Evolutionary conservation across 2,113 vertebrate species (phyloP), one percentile per base, ranked within the genome.

Genomic region (Tragelaphus imberbis): DNA sequence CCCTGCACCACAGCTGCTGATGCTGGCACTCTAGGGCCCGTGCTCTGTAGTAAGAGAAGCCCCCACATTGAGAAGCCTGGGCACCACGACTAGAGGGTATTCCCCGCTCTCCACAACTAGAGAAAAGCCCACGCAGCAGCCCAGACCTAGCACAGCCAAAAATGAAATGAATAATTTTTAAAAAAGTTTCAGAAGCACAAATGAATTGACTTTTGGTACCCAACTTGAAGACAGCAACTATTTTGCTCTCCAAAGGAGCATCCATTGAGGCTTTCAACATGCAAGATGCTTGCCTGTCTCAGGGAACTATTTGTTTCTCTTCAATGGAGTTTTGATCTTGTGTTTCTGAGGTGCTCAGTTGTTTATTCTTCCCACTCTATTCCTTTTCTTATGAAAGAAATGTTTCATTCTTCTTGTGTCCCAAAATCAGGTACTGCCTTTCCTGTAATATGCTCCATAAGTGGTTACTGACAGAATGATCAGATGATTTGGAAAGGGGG

Each of bases 261-360:
- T 53, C 53, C 82, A 44, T 4, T 65, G 88, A 96, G 71, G 59
- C 51, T 86, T 96, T 86, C 87, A 81, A n/a, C 92, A 94, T 23
- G n/a, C 61, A 59, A 10, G 51, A 51, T 87, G 51, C 40, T 94
- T 71, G 71, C 12, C 33, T 71, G 10, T 59, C 94, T 71, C 88
- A 71, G n/a, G 21, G n/a, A 87, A 71, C 71, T 71, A 71, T 71
- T 33, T 68, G 3, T 61, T 81, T 87, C 28, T 51, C 17, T 23
- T 82, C 28, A n/a, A 2, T 88, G n/a, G n/a, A 47, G 47, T 91
- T 87, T 87, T 82, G 5, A 91, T 59, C 77, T 82, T 87, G 51
- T 87, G 25, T 88, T 81, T 68, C 71, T 88, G 84, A 92, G 25
- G 84, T 68, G 51, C 40, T 61, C 75, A 58, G 2, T 25, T 84